These are phyloP conservation scores for Platypus cylindrus DNA, from an alignment of 2,888 invertebrate genomes.

Conservation along the genomic window DNA sequence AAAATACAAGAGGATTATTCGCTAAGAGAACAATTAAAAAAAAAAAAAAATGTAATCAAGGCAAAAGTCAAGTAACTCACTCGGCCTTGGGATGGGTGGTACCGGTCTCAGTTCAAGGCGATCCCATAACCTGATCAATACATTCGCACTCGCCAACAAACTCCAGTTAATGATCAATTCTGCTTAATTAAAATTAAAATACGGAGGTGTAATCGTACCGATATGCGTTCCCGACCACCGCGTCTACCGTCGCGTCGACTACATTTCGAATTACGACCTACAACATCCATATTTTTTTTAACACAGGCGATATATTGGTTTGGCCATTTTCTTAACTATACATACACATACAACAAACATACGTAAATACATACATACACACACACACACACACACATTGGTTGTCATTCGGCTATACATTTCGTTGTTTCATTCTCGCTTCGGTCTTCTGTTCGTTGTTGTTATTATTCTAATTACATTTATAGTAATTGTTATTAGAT, in stretches of 20 bases:
- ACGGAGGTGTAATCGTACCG: constrained; percentile 23
- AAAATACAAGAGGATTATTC: background rate
- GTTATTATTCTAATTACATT: too few relatives aligned
- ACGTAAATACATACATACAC: too few relatives aligned
- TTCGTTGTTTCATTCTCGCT: too few relatives aligned
- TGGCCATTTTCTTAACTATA: too few relatives aligned
- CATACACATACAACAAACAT: too few relatives aligned
- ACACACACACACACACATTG: too few relatives aligned
- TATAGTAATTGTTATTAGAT: too few relatives aligned
- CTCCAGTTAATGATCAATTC: constrained; percentile 31
- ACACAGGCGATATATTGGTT: too few relatives aligned
- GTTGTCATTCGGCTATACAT: too few relatives aligned
- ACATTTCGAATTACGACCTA: constrained; percentile 20
- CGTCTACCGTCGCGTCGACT: constrained; percentile 13
- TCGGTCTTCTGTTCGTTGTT: too few relatives aligned
- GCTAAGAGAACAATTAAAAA: background rate
- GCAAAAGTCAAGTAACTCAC: background rate
- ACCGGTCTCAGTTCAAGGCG: constrained; percentile 27
- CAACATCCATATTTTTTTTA: constrained; percentile 22
- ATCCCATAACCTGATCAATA: constrained; percentile 32
- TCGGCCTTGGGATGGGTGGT: constrained; percentile 27
- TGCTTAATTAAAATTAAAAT: constrained; percentile 36
- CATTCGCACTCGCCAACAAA: constrained; percentile 22
- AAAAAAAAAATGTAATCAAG: background rate
- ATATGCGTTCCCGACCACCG: constrained; percentile 18